These are phyloP conservation scores for Tauraco hartlaubi DNA, from an alignment of 2,797 vertebrate genomes.

Conservation along the genomic window DNA sequence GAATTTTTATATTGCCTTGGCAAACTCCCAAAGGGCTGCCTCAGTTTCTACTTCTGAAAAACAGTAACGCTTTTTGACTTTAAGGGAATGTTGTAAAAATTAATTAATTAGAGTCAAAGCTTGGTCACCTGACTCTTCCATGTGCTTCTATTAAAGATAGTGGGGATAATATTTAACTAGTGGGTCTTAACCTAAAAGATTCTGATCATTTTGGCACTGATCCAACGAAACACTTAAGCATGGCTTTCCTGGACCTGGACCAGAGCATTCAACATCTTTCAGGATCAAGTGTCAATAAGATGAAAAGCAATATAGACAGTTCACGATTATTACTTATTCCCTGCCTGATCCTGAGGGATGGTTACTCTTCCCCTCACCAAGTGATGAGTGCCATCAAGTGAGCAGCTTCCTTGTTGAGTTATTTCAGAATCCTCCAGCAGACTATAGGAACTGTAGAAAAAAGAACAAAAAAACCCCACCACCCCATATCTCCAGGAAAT, in stretches of 20 bases:
- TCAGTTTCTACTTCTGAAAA: background rate
- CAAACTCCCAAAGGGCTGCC: background rate
- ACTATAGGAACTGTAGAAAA: background rate
- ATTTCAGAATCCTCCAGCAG: background rate
- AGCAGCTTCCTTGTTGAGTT: background rate
- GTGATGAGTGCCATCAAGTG: background rate
- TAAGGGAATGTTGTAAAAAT: background rate
- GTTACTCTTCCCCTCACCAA: background rate
- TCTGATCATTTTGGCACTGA: conserved; percentile 11
- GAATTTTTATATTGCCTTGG: background rate
- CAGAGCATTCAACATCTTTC: conserved; percentile 44
- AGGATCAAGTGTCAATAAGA: conserved; percentile 22
- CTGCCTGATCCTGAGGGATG: conserved; percentile 9
- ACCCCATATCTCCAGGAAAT: background rate
- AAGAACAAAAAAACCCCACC: background rate
- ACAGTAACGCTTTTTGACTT: background rate
- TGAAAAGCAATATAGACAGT: background rate
- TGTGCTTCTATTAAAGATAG: background rate
- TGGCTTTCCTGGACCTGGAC: conserved; percentile 15
- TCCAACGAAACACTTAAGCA: conserved; percentile 34
- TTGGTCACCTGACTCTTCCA: background rate
- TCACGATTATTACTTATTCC: conserved; percentile 1
- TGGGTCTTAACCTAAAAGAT: conserved; percentile 9
- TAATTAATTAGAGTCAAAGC: background rate
- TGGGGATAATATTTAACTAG: background rate